Percentiles rank a stretch among this genome's conserved stretches.
Evolutionary conservation across 2,113 vertebrate genomes (phyloP).

Genomic region (Salvator merianae): DNA sequence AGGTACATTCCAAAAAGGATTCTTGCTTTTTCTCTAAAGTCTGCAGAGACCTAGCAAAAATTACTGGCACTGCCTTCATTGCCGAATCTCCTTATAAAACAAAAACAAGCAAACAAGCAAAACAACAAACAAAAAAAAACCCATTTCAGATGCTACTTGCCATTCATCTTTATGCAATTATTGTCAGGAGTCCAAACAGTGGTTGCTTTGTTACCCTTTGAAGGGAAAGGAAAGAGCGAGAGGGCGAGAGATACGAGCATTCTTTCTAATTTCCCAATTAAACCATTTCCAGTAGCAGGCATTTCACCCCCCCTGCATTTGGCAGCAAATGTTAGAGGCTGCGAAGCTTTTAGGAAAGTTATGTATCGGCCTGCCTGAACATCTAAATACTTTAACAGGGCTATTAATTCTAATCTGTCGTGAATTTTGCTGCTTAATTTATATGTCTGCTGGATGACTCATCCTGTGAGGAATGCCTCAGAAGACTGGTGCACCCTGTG

Average conservation of each 20-base stretch:
- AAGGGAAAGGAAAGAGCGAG: not conserved
- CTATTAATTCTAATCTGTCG: constrained; percentile 60
- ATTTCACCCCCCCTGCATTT: constrained; percentile 41
- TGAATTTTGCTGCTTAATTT: constrained; percentile 58
- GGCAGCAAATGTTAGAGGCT: constrained; percentile 16
- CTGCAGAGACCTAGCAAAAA: constrained; percentile 26
- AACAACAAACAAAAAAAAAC: not conserved
- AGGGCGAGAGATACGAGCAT: not conserved
- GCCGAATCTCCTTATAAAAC: not conserved
- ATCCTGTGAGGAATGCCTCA: constrained; percentile 63
- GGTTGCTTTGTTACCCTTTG: not conserved
- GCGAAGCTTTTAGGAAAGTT: constrained; percentile 31
- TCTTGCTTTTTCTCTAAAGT: not conserved
- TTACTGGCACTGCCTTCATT: not conserved
- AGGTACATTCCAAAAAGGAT: not conserved
- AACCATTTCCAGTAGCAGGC: constrained; percentile 31
- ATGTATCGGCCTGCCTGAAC: constrained; percentile 31
- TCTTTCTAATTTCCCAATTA: constrained; percentile 38
- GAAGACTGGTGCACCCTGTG: constrained; percentile 48
- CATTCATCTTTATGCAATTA: constrained; percentile 24
- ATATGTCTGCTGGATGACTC: constrained; percentile 57
- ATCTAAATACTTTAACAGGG: constrained; percentile 53
- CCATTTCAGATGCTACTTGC: constrained; percentile 30
- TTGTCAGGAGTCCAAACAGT: constrained; percentile 15
- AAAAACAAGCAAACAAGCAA: no score